These are phyloP conservation scores for Panagrolaimus sp. DNA, from an alignment of 1,140 invertebrate species.

Conservation along the genomic window DNA sequence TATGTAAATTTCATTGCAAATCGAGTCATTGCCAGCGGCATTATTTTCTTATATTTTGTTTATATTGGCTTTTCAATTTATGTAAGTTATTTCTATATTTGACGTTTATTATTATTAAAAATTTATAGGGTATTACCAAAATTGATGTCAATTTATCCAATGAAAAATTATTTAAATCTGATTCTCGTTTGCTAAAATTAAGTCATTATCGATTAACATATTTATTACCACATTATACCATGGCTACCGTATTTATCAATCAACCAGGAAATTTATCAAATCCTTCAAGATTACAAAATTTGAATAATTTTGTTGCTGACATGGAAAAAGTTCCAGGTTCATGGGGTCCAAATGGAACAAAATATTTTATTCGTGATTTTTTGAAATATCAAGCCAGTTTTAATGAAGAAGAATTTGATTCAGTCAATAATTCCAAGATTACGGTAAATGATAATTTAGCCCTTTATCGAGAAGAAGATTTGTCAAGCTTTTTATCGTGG, in stretches of 20 bases:
- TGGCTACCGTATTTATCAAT: constrained; percentile 55
- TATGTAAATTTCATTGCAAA: constrained; percentile 53
- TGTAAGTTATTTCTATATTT: constrained; percentile 22
- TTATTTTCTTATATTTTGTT: constrained; percentile 43
- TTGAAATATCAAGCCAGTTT: constrained; percentile 38
- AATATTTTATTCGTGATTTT: constrained; percentile 57
- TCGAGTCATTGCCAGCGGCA: constrained; percentile 39
- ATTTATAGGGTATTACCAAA: constrained; percentile 48
- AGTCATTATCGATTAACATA: constrained; percentile 53
- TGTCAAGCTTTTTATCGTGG: constrained; percentile 49
- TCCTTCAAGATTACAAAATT: constrained; percentile 36
- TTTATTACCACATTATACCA: constrained; percentile 54
- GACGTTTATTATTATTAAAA: too few relatives aligned
- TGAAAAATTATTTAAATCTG: constrained; percentile 50
- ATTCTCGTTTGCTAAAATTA: constrained; percentile 52
- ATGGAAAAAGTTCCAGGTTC: constrained; percentile 50
- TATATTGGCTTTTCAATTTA: constrained; percentile 51
- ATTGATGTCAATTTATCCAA: constrained; percentile 54
- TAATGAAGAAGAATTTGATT: constrained; percentile 25
- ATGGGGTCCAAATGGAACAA: constrained; percentile 53
- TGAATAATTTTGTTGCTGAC: constrained; percentile 53
- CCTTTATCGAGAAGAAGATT: constrained; percentile 43
- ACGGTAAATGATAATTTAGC: too few relatives aligned
- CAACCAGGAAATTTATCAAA: constrained; percentile 55
- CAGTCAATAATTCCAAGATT: background rate